Conservation (phyloP, 2,113 vertebrate species). For the Mesocricetus auratus region DNA sequence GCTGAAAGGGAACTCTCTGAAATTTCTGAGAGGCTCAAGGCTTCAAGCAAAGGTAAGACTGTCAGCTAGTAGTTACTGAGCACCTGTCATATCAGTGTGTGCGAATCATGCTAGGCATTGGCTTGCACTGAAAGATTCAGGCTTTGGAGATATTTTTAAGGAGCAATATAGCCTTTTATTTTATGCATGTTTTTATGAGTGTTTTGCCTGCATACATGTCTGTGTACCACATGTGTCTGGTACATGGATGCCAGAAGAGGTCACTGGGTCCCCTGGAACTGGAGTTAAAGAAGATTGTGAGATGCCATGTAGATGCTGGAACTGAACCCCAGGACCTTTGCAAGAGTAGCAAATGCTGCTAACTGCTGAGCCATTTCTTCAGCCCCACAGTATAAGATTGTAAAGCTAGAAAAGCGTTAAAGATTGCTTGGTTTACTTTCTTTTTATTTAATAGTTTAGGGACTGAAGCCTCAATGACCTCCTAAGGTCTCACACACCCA, state of each 20-base stretch:
- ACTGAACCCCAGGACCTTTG: neutral
- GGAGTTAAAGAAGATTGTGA: neutral
- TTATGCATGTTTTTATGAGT: neutral
- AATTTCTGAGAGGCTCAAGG: constrained; percentile 91
- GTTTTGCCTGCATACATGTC: neutral
- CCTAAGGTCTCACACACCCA: neutral
- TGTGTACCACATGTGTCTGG: neutral
- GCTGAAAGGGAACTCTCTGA: constrained; percentile 94
- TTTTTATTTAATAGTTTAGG: constrained; percentile 13
- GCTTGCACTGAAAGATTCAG: neutral
- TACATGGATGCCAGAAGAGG: neutral
- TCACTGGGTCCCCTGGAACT: neutral
- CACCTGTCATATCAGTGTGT: neutral
- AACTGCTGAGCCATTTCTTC: neutral
- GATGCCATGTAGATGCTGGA: neutral
- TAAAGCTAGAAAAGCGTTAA: constrained; percentile 29
- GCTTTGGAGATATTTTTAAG: constrained; percentile 18
- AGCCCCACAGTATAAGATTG: neutral
- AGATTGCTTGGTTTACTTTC: neutral
- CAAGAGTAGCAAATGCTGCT: neutral
- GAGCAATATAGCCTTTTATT: neutral
- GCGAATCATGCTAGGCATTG: neutral
- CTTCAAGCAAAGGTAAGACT: constrained; percentile 90
- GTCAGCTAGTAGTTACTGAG: neutral
- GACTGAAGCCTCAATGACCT: neutral